phyloP scores from a whole-genome alignment of 1,140 invertebrate species.

The Drosophila varians region DNA sequence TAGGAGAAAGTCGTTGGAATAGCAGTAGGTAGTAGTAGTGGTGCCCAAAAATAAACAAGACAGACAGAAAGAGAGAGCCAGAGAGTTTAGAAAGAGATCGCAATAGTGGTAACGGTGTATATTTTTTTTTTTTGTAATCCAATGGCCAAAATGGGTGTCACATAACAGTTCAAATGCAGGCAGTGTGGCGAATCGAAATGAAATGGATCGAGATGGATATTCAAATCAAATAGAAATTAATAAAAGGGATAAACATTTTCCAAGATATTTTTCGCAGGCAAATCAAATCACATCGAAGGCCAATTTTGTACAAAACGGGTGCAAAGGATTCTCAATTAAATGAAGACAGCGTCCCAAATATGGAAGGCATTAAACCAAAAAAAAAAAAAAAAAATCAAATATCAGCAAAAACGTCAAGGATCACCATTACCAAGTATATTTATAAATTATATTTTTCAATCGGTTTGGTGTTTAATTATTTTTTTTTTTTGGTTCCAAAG shows the following conservation, averaged over 20 bases:
- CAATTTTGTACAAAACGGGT: neutral
- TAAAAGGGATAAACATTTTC: neutral
- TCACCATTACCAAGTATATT: neutral
- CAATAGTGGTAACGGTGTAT: neutral
- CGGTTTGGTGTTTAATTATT: neutral
- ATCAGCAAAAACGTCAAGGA: neutral
- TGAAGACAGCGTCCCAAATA: neutral
- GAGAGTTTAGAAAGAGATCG: conserved; percentile 17
- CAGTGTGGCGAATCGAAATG: neutral
- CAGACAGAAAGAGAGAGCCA: conserved; percentile 1
- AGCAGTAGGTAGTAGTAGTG: neutral
- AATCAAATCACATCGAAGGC: conserved; percentile 6
- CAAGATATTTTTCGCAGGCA: conserved; percentile 18
- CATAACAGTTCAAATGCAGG: conserved; percentile 2
- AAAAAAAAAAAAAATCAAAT: no score
- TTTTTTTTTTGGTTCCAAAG: neutral
- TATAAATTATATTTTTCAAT: neutral
- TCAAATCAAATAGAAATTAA: neutral
- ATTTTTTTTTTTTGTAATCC: neutral
- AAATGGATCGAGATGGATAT: neutral
- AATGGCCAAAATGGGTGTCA: neutral
- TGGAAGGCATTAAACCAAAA: neutral
- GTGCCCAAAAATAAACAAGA: neutral
- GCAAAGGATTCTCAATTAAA: neutral
- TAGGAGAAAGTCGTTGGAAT: neutral